A percentile compares a stretch with the other conserved stretches of the same genome.
Conservation (phyloP, 2,113 vertebrate species). For the Epinephelus fuscoguttatus region DNA sequence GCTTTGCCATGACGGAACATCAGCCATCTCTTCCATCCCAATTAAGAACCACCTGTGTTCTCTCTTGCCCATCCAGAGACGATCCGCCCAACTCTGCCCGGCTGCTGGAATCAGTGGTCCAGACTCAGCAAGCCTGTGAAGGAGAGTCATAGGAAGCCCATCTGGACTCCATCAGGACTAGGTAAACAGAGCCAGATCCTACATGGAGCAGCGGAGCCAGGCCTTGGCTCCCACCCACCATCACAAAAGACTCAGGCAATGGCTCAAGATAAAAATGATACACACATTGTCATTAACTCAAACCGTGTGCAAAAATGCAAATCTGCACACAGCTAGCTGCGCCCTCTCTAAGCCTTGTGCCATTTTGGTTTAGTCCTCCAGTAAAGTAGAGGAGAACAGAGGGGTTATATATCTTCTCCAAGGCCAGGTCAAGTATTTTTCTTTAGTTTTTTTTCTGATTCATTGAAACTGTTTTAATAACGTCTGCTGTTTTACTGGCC, state of each 20-base stretch:
- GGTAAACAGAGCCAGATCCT: slow-evolving; percentile 80
- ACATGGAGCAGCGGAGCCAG: slow-evolving; percentile 69
- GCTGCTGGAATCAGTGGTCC: slow-evolving; percentile 62
- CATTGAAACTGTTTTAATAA: slow-evolving; percentile 32
- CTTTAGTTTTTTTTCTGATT: slow-evolving; percentile 36
- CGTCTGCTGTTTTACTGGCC: slow-evolving; percentile 29
- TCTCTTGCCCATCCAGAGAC: slow-evolving; percentile 36
- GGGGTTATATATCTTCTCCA: slow-evolving; percentile 44
- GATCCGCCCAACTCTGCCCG: slow-evolving; percentile 31
- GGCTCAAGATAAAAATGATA: slow-evolving; percentile 74
- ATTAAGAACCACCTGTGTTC: slow-evolving; percentile 55
- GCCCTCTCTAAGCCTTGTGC: slow-evolving; percentile 34
- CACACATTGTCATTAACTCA: slow-evolving; percentile 73
- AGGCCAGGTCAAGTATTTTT: slow-evolving; percentile 30
- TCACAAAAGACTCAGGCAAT: slow-evolving; percentile 71
- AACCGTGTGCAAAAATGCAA: slow-evolving; percentile 74
- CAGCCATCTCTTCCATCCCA: slow-evolving; percentile 40
- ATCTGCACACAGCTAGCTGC: slow-evolving; percentile 50
- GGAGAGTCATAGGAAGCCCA: slow-evolving; percentile 68
- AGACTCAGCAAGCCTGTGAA: slow-evolving; percentile 59
- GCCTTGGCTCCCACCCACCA: slow-evolving; percentile 66
- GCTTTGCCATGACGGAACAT: slow-evolving; percentile 40
- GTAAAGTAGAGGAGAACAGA: slow-evolving; percentile 23
- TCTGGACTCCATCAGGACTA: slow-evolving; percentile 80
- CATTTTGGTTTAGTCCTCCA: slow-evolving; percentile 40